Conservation (phyloP, 2,888 invertebrate species). For the Meandrusa payeni region DNA sequence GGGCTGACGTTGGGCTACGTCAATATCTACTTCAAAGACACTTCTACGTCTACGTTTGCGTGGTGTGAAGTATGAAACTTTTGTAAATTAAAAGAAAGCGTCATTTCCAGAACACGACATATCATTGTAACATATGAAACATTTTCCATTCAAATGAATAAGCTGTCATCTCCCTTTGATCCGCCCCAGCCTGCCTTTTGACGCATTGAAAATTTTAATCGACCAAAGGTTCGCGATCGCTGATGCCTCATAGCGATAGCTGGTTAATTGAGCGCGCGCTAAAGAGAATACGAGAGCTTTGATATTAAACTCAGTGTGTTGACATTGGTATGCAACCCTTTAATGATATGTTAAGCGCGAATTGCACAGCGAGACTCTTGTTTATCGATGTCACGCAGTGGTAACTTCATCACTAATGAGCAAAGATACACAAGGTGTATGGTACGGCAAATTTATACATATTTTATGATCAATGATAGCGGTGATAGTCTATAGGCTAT, state of each 20-base stretch:
- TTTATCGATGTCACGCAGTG: constrained; percentile 4
- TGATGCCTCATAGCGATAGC: constrained; percentile 54
- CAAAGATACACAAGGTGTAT: too few species aligned
- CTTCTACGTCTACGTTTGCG: too few species aligned
- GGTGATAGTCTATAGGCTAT: too few species aligned
- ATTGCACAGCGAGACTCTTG: constrained; percentile 7
- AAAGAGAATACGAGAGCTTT: constrained; percentile 60
- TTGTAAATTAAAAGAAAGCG: too few species aligned
- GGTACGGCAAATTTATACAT: too few species aligned
- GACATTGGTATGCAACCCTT: constrained; percentile 19
- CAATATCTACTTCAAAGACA: too few species aligned
- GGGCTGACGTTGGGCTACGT: too few species aligned
- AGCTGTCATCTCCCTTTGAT: constrained; percentile 63
- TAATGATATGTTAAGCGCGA: constrained; percentile 26
- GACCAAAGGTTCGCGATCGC: constrained; percentile 51
- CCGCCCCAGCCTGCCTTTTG: constrained; percentile 51
- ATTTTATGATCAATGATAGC: too few species aligned
- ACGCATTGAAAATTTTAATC: constrained; percentile 57
- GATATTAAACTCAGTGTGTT: constrained; percentile 35
- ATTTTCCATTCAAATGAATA: constrained; percentile 63
- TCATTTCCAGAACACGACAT: constrained; percentile 24
- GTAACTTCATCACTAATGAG: constrained; percentile 10
- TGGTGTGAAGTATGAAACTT: too few species aligned
- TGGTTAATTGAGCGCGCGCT: constrained; percentile 58
- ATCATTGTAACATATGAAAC: constrained; percentile 31